These are phyloP conservation scores for Enteromius anoplus DNA, from an alignment of 2,797 vertebrate genomes.

Conservation along the genomic window DNA sequence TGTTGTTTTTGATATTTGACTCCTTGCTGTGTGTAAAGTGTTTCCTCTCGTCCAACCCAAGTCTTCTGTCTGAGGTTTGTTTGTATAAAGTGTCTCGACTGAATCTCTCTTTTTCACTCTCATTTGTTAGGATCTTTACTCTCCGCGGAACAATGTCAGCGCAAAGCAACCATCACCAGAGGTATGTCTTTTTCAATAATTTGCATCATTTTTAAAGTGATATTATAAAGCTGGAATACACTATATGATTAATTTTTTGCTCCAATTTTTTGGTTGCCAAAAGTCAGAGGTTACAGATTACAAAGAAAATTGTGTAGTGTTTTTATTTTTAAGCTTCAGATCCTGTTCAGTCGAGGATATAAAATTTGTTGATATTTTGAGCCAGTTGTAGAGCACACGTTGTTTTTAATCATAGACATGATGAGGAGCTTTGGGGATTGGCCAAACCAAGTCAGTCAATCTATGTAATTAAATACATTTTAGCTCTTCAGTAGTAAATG, in stretches of 20 bases:
- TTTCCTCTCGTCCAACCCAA: slow-evolving; percentile 1
- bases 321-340: neutral
- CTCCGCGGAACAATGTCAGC: slow-evolving; percentile 74
- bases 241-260: neutral
- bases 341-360: no score
- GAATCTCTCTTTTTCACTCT: slow-evolving; percentile 4
- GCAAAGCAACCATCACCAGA: slow-evolving; percentile 71
- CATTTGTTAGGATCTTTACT: slow-evolving; percentile 73
- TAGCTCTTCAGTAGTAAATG: neutral
- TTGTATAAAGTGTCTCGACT: slow-evolving; percentile 28
- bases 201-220: neutral
- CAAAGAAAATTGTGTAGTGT: neutral
- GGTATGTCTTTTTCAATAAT: slow-evolving; percentile 66
- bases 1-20: slow-evolving; percentile 39
- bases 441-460: neutral
- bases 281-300: neutral
- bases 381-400: no score
- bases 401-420: no score
- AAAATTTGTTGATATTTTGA: no score
- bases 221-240: neutral
- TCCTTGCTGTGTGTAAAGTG: slow-evolving; percentile 11
- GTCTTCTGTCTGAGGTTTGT: slow-evolving; percentile 7
- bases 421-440: no score
- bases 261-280: neutral
- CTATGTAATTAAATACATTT: neutral